Evolutionary conservation across 2,113 vertebrate genomes (phyloP), one percentile per base, ranked within the genome.

Genomic region (Syngnathus scovelli): DNA sequence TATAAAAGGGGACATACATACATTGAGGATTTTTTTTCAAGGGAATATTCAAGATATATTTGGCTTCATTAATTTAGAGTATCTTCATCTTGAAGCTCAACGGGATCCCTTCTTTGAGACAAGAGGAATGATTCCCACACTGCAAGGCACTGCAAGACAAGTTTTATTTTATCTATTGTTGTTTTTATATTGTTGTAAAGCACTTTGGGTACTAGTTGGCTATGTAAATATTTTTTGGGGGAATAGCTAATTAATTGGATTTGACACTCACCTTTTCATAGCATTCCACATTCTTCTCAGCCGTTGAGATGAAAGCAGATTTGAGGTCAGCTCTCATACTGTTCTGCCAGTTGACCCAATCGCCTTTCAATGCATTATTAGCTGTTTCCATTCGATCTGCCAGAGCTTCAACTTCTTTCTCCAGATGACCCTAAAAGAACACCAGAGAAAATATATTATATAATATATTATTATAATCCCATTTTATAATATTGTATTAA

Each of bases 91-190:
- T 80, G 83, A 78, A 91, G 92, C 73, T 88, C 69, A 0, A 61
- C 72, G 68, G 90, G 78, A 19, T 92, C 93, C 18, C 72, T 75
- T 74, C 69, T 90, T 83, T 97, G 94, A 85, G 94, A 92, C 72
- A 94, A 75, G 36, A 98, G 88, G 87, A 98, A 98, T 8, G 95
- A 91, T 77, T 99, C 96, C 96, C 96, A 99, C 10, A 92, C 93
- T 15, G 95, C 94, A 90, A 98, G 93, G 87, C 96, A 98, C 96
- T 99, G 87, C 41, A 88, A 88, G 54, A 76, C 67, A 13, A 82
- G 27, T 33, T 33, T 33, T 33, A 2, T 33, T 33, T 33, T 33
- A 33, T 33, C 27, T 33, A 33, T 33, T 33, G 27, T 33, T 33
- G 27, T 33, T 33, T 33, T 33, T 33, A 33, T 33, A 2, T 3